These are phyloP conservation scores for Pseudochromis fuscus DNA, from an alignment of 2,797 vertebrate species.

Conservation along the genomic window DNA sequence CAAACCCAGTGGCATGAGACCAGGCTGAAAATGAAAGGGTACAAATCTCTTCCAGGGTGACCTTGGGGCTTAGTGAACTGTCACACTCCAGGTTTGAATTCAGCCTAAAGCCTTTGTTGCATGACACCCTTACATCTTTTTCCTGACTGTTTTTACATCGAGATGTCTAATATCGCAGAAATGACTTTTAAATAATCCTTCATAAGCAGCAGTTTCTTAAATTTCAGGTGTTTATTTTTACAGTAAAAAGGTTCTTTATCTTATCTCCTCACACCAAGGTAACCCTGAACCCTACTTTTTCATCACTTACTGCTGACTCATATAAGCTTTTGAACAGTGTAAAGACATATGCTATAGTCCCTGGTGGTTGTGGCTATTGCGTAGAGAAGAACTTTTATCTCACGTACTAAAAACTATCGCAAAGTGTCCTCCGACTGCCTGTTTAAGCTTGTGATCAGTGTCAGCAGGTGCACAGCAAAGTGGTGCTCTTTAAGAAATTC, in stretches of 20 bases:
- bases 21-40: constrained; percentile 63
- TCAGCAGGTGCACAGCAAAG: too few relatives aligned
- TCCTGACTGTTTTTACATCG: constrained; percentile 10
- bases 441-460: constrained; percentile 6
- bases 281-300: too few relatives aligned
- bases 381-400: not conserved
- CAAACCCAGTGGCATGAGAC: constrained; percentile 66
- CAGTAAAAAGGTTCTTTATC: too few relatives aligned
- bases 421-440: not conserved
- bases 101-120: constrained; percentile 43
- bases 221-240: too few relatives aligned
- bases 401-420: constrained; percentile 4
- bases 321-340: not conserved
- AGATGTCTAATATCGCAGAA: constrained; percentile 18
- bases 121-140: constrained; percentile 38
- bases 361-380: not conserved
- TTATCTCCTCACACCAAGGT: too few relatives aligned
- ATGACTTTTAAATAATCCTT: constrained; percentile 32
- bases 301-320: constrained; percentile 8
- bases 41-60: constrained; percentile 66
- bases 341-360: not conserved
- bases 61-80: constrained; percentile 52
- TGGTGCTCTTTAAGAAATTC: not conserved
- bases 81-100: constrained; percentile 37
- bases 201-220: not conserved